phyloP scores from a whole-genome alignment of 37 sponge, comb jelly and placozoan species.

The Amphimedon queenslandica region DNA sequence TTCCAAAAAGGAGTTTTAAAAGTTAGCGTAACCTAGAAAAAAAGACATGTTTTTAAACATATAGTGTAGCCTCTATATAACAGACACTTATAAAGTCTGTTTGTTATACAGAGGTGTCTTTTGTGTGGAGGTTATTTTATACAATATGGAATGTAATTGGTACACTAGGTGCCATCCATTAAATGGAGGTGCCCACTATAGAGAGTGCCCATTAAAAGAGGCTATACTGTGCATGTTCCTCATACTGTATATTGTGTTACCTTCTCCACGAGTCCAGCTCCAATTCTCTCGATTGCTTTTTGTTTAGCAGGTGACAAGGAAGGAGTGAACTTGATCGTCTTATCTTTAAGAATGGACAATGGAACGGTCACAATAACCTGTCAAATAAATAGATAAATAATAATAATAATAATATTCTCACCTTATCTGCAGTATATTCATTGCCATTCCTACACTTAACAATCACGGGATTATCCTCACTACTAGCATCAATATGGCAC shows the following conservation, averaged over 20 bases:
- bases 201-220: no score
- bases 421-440: constrained; percentile 35
- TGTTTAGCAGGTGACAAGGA: constrained; percentile 63
- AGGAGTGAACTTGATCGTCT: constrained; percentile 57
- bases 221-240: no score
- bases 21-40: constrained; percentile 59
- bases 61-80: constrained; percentile 4
- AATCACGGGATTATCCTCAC: background rate
- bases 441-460: constrained; percentile 7
- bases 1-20: constrained; percentile 79
- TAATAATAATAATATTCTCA: background rate
- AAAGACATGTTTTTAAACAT: background rate
- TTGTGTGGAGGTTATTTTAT: no score
- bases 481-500: constrained; percentile 8
- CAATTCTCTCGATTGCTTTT: constrained; percentile 63
- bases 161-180: no score
- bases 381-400: background rate
- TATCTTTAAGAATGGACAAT: constrained; percentile 62
- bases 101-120: no score
- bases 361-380: constrained; percentile 90
- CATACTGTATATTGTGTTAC: no score
- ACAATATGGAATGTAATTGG: no score
- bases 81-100: no score
- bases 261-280: constrained; percentile 87
- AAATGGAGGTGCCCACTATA: no score